These are phyloP conservation scores for Alloplasta piceator DNA, from an alignment of 2,888 invertebrate genomes.

Conservation along the genomic window DNA sequence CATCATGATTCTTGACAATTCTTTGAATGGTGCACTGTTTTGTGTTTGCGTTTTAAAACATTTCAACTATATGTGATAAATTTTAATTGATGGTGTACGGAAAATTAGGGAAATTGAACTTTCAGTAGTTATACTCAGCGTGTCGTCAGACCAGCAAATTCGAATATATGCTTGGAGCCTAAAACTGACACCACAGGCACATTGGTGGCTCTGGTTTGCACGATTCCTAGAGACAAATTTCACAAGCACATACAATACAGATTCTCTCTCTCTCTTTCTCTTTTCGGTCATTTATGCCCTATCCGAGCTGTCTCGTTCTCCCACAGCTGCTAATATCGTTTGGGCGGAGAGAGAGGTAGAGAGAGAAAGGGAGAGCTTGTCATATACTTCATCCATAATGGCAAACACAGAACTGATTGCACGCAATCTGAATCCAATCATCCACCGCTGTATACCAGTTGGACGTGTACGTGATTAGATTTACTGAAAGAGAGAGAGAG, in stretches of 20 bases:
- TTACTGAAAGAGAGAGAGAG: slow-evolving; percentile 15
- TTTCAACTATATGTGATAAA: not conserved
- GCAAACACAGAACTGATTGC: slow-evolving; percentile 59
- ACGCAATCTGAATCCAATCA: slow-evolving; percentile 49
- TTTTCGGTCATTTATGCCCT: not conserved
- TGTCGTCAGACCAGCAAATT: slow-evolving; percentile 15
- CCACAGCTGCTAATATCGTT: slow-evolving; percentile 48
- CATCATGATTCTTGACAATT: not conserved
- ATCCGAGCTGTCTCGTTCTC: not conserved
- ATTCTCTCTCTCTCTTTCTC: slow-evolving; percentile 10
- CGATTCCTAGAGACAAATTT: slow-evolving; percentile 37
- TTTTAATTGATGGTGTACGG: slow-evolving; percentile 1
- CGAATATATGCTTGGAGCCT: slow-evolving; percentile 9
- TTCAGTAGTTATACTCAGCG: slow-evolving; percentile 17
- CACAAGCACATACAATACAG: not conserved
- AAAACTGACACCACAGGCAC: slow-evolving; percentile 46
- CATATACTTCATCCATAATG: slow-evolving; percentile 51
- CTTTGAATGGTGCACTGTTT: too few relatives aligned
- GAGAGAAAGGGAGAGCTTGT: slow-evolving; percentile 2
- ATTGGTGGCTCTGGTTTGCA: slow-evolving; percentile 38
- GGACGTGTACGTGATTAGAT: slow-evolving; percentile 49
- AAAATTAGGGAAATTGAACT: slow-evolving; percentile 8
- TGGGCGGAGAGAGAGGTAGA: slow-evolving; percentile 18
- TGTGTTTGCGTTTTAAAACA: not conserved
- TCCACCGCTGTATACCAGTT: slow-evolving; percentile 10